Percentiles rank a stretch among this genome's conserved stretches.
Evolutionary conservation across 2,797 vertebrate genomes (phyloP).

Genomic region (Dromococcyx pavoninus): DNA sequence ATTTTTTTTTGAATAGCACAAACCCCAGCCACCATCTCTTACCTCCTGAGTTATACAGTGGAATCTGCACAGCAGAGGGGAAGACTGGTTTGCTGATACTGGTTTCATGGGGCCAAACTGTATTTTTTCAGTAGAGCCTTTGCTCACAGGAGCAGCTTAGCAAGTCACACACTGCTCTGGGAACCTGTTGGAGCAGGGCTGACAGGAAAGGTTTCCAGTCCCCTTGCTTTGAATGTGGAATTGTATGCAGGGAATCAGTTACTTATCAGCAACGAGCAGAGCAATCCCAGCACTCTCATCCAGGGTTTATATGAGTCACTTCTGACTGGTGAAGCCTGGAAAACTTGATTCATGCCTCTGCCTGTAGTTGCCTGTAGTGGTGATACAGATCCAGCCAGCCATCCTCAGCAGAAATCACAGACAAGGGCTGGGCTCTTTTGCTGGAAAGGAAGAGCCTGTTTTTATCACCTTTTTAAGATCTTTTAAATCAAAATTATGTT

Average conservation of each 20-base stretch:
- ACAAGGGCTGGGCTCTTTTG: not conserved
- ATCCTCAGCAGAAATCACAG: constrained; percentile 32
- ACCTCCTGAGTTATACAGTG: not conserved
- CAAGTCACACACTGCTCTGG: not conserved
- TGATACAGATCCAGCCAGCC: not conserved
- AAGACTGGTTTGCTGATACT: not conserved
- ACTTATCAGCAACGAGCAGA: constrained; percentile 61
- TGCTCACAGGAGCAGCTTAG: not conserved
- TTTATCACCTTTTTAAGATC: not conserved
- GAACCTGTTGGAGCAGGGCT: constrained; percentile 16
- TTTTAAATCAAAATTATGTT: not conserved
- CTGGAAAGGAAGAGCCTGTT: constrained; percentile 4
- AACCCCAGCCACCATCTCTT: not conserved
- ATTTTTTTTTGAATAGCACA: not conserved
- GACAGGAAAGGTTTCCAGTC: constrained; percentile 61
- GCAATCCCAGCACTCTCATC: constrained; percentile 52
- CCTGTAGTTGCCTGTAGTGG: constrained; percentile 44
- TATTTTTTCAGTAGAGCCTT: not conserved
- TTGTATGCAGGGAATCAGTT: constrained; percentile 55
- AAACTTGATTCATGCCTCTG: constrained; percentile 53
- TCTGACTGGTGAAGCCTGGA: constrained; percentile 55
- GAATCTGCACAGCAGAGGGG: not conserved
- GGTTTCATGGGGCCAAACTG: not conserved
- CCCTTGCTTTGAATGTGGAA: constrained; percentile 57
- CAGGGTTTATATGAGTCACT: constrained; percentile 58